Conservation (phyloP, 23 tunicate species). For the Oikopleura vanhoeffeni region DNA sequence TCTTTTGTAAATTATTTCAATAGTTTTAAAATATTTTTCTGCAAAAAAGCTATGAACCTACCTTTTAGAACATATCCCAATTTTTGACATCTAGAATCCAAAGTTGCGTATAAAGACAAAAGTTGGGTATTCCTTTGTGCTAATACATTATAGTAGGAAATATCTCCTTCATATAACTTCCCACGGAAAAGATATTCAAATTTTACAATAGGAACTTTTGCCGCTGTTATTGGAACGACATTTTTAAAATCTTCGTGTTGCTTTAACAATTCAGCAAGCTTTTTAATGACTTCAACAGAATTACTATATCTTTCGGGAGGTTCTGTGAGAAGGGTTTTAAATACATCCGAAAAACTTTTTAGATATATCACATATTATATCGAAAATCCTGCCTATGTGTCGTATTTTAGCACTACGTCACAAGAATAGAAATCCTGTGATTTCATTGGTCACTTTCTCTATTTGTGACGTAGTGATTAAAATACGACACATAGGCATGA, state of each 20-base stretch:
- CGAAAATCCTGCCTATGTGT: no score
- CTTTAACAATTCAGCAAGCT: slow-evolving; percentile 33
- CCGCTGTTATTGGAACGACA: slow-evolving; percentile 68
- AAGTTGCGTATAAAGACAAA: slow-evolving; percentile 30
- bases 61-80: slow-evolving; percentile 72
- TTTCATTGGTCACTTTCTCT: no score
- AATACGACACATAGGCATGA: no score
- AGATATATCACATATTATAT: no score
- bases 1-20: no score
- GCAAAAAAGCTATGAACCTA: no score
- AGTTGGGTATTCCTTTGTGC: slow-evolving; percentile 69
- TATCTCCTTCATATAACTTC: slow-evolving; percentile 57
- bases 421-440: no score
- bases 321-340: no score
- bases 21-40: no score
- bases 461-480: no score
- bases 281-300: slow-evolving; percentile 26
- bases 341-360: no score
- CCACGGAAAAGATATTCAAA: slow-evolving; percentile 22
- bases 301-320: not conserved
- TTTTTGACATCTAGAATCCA: slow-evolving; percentile 45
- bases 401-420: no score
- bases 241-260: slow-evolving; percentile 19
- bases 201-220: slow-evolving; percentile 92
- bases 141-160: slow-evolving; percentile 68